Percentiles rank a stretch among this genome's conserved stretches.
Evolutionary conservation across 2,888 invertebrate genomes (phyloP).

Genomic region (Andrena haemorrhoa): DNA sequence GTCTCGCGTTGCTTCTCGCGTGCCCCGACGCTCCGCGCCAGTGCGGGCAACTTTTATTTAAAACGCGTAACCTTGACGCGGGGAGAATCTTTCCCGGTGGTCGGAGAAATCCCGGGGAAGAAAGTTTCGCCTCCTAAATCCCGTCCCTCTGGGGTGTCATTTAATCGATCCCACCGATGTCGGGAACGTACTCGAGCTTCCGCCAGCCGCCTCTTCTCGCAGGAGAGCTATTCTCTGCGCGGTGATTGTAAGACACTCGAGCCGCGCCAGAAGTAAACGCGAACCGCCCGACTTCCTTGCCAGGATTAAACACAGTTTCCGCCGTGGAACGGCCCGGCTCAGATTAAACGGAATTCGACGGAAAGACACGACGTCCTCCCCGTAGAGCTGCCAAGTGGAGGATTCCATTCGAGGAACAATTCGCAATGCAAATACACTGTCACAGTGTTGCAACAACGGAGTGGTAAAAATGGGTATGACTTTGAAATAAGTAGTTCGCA

Average conservation of each 20-base stretch:
- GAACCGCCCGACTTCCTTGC: conserved; percentile 33
- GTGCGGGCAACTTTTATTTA: conserved; percentile 36
- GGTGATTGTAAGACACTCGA: conserved; percentile 39
- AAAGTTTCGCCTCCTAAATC: conserved; percentile 63
- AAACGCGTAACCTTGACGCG: conserved; percentile 46
- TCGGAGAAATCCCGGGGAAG: conserved; percentile 29
- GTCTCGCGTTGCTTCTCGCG: not conserved
- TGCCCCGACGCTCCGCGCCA: not conserved
- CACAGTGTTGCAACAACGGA: no score
- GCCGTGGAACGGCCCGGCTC: not conserved
- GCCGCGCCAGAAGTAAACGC: conserved; percentile 33
- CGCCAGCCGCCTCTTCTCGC: conserved; percentile 2
- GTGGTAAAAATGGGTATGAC: no score
- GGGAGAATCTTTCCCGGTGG: conserved; percentile 28
- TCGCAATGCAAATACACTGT: not conserved
- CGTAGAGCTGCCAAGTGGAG: not conserved
- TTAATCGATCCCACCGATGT: conserved; percentile 65
- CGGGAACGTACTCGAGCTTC: conserved; percentile 28
- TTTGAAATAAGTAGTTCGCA: no score
- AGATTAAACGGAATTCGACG: conserved; percentile 31
- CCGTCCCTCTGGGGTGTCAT: conserved; percentile 60
- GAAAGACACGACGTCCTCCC: conserved; percentile 3
- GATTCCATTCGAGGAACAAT: not conserved
- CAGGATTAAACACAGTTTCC: conserved; percentile 38
- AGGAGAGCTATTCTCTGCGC: conserved; percentile 12